Evolutionary conservation across 2,797 vertebrate genomes (phyloP), one percentile per base, ranked within the genome.

Genomic region (Microcaecilia unicolor): DNA sequence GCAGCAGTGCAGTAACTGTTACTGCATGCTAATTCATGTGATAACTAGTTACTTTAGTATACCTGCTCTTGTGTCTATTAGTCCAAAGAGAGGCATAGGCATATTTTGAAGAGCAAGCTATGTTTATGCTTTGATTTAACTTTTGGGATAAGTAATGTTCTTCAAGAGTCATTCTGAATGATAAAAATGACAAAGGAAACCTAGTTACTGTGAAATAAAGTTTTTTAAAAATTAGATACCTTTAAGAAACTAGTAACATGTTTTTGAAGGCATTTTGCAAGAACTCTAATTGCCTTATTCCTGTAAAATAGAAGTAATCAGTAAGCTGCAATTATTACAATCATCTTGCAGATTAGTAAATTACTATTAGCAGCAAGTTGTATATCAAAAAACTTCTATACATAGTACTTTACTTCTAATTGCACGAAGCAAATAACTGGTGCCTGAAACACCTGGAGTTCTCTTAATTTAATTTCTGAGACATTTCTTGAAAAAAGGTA

Each of bases 301-400:
- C 31, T 9, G 18, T 38, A 40, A 47, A 58, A 55, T 7, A 23
- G 39, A 52, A 29, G 28, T 10, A 43, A 16, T 5, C 30, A 40
- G 13, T 10, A 5, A 51, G 18, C 8, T 41, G 10, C 26, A 50
- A 51, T 34, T 36, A 48, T 25, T 47, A 28, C 0, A 1, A 30
- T 24, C n/a, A 30, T 21, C 44, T 29, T 44, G 7, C 9, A 69
- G 44, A 55, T 28, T 6, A 25, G 20, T 23, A 43, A 32, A 44
- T 28, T 20, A 20, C 13, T 19, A 46, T 22, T 16, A 24, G 36
- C 20, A 6, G 24, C 9, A 50, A 51, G 25, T 0, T 31, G 8
- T 34, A 22, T n/a, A 45, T 32, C n/a, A 14, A 4, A 28, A 25
- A 45, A 23, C 7, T 21, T 23, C 11, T 41, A 12, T 23, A 36